These are phyloP conservation scores for Moxostoma hubbsi DNA, from an alignment of 2,797 vertebrate genomes.

Conservation along the genomic window DNA sequence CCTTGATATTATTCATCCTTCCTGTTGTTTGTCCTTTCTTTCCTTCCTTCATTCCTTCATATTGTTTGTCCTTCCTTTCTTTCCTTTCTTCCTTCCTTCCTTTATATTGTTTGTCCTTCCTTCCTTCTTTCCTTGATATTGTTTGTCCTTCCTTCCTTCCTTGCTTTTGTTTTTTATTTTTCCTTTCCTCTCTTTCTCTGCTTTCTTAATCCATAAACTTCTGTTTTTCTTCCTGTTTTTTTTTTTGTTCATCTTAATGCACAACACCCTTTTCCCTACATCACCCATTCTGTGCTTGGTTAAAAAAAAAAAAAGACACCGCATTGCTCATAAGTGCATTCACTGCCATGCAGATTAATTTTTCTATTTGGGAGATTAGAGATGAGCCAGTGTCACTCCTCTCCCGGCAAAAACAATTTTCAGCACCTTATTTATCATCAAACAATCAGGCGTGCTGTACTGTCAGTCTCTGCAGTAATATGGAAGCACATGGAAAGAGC, in stretches of 20 bases:
- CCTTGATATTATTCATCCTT: neutral
- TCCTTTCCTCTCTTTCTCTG: neutral
- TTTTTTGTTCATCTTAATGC: too few species aligned
- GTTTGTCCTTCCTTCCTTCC: neutral
- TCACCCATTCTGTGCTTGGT: neutral
- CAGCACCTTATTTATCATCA: slow-evolving; percentile 15
- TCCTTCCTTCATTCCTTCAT: slow-evolving; percentile 42
- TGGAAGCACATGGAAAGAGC: neutral
- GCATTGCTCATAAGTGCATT: neutral
- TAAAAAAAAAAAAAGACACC: neutral
- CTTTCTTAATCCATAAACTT: neutral
- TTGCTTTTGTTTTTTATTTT: neutral
- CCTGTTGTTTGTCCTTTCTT: neutral
- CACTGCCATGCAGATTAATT: neutral
- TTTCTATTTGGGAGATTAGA: neutral
- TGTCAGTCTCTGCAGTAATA: slow-evolving; percentile 1
- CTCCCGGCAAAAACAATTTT: neutral
- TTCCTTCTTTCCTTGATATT: neutral
- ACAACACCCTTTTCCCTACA: neutral
- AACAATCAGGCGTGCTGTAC: slow-evolving; percentile 44
- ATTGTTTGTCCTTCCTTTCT: too few species aligned
- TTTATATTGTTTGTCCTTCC: neutral
- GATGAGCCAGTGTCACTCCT: neutral
- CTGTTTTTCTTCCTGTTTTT: neutral
- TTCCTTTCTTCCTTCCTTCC: neutral